A percentile compares a stretch with the other conserved stretches of the same genome.
Evolutionary conservation across 2,113 vertebrate genomes (phyloP).

Genomic region (Phalacrocorax brasilianus): DNA sequence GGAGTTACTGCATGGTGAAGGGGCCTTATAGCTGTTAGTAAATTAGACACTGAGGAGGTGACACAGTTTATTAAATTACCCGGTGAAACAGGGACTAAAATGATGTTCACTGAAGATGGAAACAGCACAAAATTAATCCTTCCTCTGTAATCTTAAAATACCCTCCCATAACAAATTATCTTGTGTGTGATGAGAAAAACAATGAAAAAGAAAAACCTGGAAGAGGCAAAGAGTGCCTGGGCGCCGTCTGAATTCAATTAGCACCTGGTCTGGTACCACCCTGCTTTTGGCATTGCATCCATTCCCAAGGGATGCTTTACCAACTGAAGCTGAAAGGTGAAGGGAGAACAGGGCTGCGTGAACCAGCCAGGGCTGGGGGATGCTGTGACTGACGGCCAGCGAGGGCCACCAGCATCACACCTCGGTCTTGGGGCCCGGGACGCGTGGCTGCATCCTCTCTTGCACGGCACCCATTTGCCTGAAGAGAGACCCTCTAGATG

Average conservation of each 20-base stretch:
- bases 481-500: neutral
- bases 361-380: neutral
- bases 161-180: neutral
- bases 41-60: neutral
- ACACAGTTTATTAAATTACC: slow-evolving; percentile 18
- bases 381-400: neutral
- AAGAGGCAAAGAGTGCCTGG: neutral
- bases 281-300: neutral
- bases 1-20: neutral
- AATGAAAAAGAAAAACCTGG: neutral
- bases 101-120: neutral
- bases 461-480: neutral
- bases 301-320: neutral
- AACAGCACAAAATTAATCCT: neutral
- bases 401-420: neutral
- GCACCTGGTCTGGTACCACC: neutral
- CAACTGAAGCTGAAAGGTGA: neutral
- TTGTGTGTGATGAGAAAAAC: neutral
- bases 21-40: neutral
- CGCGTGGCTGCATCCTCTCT: neutral
- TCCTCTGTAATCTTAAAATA: neutral
- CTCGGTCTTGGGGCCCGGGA: no score
- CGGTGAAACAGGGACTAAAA: neutral
- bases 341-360: neutral
- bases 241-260: neutral